phyloP scores from a whole-genome alignment of 1,140 invertebrate genomes.

The Geopemphigus sp. region DNA sequence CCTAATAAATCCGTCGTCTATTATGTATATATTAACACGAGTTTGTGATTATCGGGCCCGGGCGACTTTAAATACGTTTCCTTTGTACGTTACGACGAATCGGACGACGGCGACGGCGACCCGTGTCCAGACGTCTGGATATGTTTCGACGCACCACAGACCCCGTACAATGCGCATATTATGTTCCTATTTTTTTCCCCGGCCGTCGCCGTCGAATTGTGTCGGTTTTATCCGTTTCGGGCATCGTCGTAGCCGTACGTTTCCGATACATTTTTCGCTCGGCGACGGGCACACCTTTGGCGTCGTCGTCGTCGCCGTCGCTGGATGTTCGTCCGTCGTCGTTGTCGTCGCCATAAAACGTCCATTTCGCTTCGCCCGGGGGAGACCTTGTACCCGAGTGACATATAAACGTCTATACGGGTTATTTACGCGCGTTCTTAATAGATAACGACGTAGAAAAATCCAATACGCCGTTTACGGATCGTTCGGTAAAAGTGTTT shows the following conservation, averaged over 20 bases:
- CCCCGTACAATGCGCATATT: not conserved
- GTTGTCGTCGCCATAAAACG: not conserved
- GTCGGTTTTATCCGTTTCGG: slow-evolving; percentile 27
- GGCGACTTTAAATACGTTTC: too few relatives aligned
- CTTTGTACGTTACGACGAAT: too few relatives aligned
- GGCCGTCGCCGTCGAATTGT: not conserved
- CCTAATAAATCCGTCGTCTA: too few relatives aligned
- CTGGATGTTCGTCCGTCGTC: too few relatives aligned
- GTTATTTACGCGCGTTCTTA: too few relatives aligned
- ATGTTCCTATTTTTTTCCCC: not conserved
- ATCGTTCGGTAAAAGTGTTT: not conserved
- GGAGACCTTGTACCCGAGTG: too few relatives aligned
- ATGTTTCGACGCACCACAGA: slow-evolving; percentile 32
- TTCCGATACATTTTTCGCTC: slow-evolving; percentile 19
- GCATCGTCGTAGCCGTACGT: slow-evolving; percentile 19
- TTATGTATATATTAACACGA: too few relatives aligned
- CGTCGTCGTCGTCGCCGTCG: too few relatives aligned
- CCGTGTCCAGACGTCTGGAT: slow-evolving; percentile 42
- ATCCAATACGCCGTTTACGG: not conserved
- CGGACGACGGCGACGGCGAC: slow-evolving; percentile 20
- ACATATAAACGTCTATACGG: too few relatives aligned
- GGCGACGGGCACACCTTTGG: slow-evolving; percentile 30
- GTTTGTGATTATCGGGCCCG: too few relatives aligned
- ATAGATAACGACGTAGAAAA: too few relatives aligned
- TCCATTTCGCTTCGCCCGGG: not conserved